These are phyloP conservation scores for Puffinus mauretanicus DNA, from an alignment of 2,113 vertebrate species.

Conservation along the genomic window DNA sequence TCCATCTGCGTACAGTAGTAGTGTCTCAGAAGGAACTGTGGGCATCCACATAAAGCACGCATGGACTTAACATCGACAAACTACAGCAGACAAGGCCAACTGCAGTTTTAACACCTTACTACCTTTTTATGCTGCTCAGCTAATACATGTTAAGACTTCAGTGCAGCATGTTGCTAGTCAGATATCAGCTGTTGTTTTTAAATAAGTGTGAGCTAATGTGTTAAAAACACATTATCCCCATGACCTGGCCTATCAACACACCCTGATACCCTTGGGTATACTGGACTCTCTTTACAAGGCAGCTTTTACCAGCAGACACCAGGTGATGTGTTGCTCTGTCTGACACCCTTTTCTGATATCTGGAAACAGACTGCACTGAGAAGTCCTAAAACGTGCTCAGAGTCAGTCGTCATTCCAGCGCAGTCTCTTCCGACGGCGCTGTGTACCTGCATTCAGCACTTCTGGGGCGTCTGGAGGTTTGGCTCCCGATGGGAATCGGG, in stretches of 20 bases:
- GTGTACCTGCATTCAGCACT: background rate
- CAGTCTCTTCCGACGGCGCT: background rate
- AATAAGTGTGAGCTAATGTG: background rate
- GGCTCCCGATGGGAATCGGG: rapidly evolving
- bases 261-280: background rate
- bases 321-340: background rate
- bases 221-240: background rate
- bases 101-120: background rate
- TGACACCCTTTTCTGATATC: background rate
- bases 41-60: background rate
- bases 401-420: rapidly evolving
- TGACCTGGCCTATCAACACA: background rate
- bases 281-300: background rate
- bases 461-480: background rate
- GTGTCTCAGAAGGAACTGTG: background rate
- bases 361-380: background rate
- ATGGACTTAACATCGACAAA: background rate
- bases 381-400: background rate
- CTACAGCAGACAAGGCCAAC: background rate
- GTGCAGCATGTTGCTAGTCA: background rate
- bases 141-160: background rate
- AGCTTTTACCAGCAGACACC: background rate
- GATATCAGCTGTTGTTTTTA: background rate
- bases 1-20: background rate
- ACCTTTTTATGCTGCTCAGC: background rate